Evolutionary conservation across 1,140 invertebrate genomes (phyloP).

Genomic region (Lordiphosa collinella): DNA sequence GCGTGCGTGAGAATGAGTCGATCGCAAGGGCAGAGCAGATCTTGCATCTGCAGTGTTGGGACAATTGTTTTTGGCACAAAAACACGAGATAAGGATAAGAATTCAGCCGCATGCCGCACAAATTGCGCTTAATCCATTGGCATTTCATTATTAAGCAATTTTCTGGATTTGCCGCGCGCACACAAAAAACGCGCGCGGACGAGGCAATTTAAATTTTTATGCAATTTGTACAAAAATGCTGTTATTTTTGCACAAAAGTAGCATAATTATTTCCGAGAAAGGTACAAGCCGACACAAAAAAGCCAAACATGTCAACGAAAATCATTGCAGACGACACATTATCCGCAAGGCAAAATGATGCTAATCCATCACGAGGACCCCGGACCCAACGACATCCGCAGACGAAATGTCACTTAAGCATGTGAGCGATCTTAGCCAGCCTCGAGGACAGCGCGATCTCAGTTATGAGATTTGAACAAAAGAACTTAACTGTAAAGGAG

Average conservation of each 20-base stretch:
- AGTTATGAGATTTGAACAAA: conserved; percentile 75
- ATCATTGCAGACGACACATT: conserved; percentile 77
- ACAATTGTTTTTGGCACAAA: conserved; percentile 17
- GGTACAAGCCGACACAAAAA: conserved; percentile 9
- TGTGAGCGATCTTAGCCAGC: conserved; percentile 28
- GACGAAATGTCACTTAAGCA: conserved; percentile 74
- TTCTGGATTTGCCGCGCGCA: conserved; percentile 24
- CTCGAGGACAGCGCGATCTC: conserved; percentile 23
- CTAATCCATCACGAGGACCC: conserved; percentile 63
- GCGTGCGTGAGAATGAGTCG: conserved; percentile 27
- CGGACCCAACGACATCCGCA: conserved; percentile 10
- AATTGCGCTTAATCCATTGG: conserved; percentile 77
- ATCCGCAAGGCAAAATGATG: conserved; percentile 72
- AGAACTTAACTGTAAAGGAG: conserved; percentile 72
- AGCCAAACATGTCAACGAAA: conserved; percentile 62
- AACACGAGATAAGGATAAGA: conserved; percentile 45
- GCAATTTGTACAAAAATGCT: conserved; percentile 79
- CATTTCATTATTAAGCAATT: conserved; percentile 78
- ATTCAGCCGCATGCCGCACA: conserved; percentile 53
- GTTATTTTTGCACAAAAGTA: conserved; percentile 73
- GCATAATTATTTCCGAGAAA: conserved; percentile 78
- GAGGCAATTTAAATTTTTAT: conserved; percentile 78
- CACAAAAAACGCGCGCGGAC: conserved; percentile 2
- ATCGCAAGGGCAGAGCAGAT: conserved; percentile 20
- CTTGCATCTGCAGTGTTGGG: conserved; percentile 7